phyloP scores from a whole-genome alignment of 2,797 vertebrate species.

The Bucorvus abyssinicus region DNA sequence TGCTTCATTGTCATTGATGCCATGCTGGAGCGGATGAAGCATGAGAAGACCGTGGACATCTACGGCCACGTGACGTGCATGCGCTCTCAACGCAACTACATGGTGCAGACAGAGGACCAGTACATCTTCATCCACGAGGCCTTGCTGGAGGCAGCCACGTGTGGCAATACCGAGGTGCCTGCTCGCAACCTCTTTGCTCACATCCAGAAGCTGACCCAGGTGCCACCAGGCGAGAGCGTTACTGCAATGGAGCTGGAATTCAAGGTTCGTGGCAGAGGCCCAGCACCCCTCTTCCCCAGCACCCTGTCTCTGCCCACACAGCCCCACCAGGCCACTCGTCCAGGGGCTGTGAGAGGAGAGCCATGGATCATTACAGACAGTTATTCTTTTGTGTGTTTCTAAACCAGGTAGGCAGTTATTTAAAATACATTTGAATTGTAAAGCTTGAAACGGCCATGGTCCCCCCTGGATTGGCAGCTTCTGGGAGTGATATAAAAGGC shows the following conservation, averaged over 20 bases:
- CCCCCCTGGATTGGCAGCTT: slow-evolving; percentile 45
- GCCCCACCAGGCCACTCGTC: accelerated
- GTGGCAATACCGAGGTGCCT: slow-evolving; percentile 90
- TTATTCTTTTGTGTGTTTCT: slow-evolving; percentile 5
- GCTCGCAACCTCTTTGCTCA: slow-evolving; percentile 91
- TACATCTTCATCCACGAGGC: slow-evolving; percentile 96
- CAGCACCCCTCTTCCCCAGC: neutral
- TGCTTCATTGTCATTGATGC: slow-evolving; percentile 95
- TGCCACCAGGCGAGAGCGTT: slow-evolving; percentile 84
- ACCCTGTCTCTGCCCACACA: neutral
- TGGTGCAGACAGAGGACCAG: slow-evolving; percentile 98
- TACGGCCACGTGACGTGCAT: slow-evolving; percentile 96
- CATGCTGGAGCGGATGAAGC: slow-evolving; percentile 96
- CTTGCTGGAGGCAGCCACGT: slow-evolving; percentile 88
- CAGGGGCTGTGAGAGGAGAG: neutral
- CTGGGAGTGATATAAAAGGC: slow-evolving; percentile 60
- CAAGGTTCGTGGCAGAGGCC: slow-evolving; percentile 79
- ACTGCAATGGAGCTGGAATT: slow-evolving; percentile 95
- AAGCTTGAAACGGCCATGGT: neutral
- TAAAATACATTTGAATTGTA: slow-evolving; percentile 60
- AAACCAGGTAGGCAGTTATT: slow-evolving; percentile 41
- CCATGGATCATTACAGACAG: neutral
- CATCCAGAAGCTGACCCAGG: slow-evolving; percentile 92
- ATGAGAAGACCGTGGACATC: slow-evolving; percentile 93
- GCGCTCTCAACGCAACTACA: slow-evolving; percentile 96